Conservation (phyloP, 2,113 vertebrate genomes). For the Gambusia holbrooki region DNA sequence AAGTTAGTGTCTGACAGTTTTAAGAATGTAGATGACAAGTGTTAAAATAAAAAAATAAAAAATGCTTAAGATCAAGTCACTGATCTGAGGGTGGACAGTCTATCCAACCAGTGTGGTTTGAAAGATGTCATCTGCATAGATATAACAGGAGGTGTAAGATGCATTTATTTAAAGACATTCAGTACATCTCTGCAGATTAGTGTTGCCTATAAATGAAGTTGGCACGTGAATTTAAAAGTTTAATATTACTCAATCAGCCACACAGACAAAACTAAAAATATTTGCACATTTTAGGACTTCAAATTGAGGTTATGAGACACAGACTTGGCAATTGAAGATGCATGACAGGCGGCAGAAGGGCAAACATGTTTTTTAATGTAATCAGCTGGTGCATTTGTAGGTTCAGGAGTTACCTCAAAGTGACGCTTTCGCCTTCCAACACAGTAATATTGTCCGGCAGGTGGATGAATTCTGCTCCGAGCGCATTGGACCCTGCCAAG, state of each 20-base stretch:
- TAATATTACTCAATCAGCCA: slow-evolving; percentile 54
- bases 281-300: slow-evolving; percentile 26
- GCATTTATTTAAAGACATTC: no score
- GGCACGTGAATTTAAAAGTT: slow-evolving; percentile 22
- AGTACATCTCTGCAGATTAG: no score
- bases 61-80: no score
- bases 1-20: no score
- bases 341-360: slow-evolving; percentile 37
- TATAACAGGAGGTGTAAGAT: no score
- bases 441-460: slow-evolving; percentile 84
- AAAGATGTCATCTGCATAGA: no score
- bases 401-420: slow-evolving; percentile 76
- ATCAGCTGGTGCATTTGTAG: slow-evolving; percentile 67
- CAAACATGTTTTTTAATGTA: slow-evolving; percentile 62
- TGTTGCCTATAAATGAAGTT: no score
- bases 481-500: slow-evolving; percentile 72
- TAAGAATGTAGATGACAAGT: no score
- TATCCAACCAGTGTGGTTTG: no score
- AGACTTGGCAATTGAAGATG: slow-evolving; percentile 47
- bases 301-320: slow-evolving; percentile 53
- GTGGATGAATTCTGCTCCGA: slow-evolving; percentile 76
- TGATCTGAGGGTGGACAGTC: no score
- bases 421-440: slow-evolving; percentile 80
- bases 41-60: no score
- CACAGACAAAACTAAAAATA: slow-evolving; percentile 29